phyloP scores from a whole-genome alignment of 2,113 vertebrate species.

The Bettongia penicillata region DNA sequence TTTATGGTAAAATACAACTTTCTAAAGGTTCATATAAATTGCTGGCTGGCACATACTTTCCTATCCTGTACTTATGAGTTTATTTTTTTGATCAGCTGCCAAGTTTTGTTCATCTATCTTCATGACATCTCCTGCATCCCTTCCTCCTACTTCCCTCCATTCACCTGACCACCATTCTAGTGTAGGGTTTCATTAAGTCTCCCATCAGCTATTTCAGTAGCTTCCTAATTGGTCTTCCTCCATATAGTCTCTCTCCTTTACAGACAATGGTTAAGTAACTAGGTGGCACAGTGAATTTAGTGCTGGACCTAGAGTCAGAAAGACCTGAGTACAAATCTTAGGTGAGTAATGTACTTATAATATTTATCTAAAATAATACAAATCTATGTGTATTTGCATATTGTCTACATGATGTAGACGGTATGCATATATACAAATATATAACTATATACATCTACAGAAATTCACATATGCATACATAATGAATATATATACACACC shows the following conservation, averaged over 20 bases:
- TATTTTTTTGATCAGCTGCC: background rate
- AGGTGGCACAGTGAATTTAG: background rate
- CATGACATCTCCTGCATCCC: background rate
- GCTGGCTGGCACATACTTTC: background rate
- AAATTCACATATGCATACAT: background rate
- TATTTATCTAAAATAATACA: background rate
- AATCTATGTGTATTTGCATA: background rate
- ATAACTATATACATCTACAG: background rate
- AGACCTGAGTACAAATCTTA: background rate
- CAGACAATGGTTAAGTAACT: background rate
- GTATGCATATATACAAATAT: background rate
- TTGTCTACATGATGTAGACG: too few relatives aligned
- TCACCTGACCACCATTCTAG: background rate
- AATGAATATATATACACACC: background rate
- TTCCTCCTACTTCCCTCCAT: background rate
- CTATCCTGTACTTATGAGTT: background rate
- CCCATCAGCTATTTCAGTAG: background rate
- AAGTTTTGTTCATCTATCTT: background rate
- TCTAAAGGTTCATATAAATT: background rate
- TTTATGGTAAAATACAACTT: background rate
- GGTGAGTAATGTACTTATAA: background rate
- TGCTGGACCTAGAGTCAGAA: background rate
- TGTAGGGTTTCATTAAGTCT: background rate
- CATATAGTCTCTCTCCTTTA: background rate
- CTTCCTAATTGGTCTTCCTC: background rate